A percentile compares a stretch with the other conserved stretches of the same genome.
These are phyloP conservation scores for Brotula barbata DNA, from an alignment of 2,797 vertebrate species.

Conservation along the genomic window DNA sequence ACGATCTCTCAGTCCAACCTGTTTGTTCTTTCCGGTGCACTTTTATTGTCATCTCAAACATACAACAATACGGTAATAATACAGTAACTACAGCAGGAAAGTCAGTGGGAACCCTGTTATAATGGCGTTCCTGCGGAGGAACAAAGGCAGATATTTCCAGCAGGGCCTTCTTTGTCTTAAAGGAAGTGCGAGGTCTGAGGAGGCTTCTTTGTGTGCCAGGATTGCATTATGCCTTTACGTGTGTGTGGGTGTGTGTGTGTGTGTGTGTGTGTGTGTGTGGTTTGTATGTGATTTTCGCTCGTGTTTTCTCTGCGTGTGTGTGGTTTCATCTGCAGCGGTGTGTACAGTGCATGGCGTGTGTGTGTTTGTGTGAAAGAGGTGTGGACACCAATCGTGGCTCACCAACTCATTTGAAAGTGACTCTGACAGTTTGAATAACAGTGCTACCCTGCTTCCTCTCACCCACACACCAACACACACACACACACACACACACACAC, in stretches of 20 bases:
- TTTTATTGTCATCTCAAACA: too few relatives aligned
- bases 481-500: constrained; percentile 26
- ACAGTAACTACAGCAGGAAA: too few relatives aligned
- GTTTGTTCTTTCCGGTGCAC: too few relatives aligned
- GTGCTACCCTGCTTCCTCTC: constrained; percentile 65
- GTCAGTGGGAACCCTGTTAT: background rate
- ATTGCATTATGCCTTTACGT: background rate
- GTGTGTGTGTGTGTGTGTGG: constrained; percentile 1
- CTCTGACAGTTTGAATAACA: constrained; percentile 86
- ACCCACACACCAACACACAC: constrained; percentile 50
- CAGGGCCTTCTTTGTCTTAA: background rate
- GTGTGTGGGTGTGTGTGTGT: constrained; percentile 3
- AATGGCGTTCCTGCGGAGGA: background rate
- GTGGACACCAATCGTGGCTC: constrained; percentile 54
- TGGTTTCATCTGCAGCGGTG: constrained; percentile 45
- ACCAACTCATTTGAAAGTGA: constrained; percentile 80
- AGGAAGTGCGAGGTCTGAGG: background rate
- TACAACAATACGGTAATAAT: too few relatives aligned
- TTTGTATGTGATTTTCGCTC: background rate
- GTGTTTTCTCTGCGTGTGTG: constrained; percentile 26
- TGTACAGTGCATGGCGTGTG: background rate
- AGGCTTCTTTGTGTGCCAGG: background rate
- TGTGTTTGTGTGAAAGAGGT: constrained; percentile 41
- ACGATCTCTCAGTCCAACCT: too few relatives aligned
- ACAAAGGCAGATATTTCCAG: background rate